Evolutionary conservation across 1,140 invertebrate genomes (phyloP).

Genomic region (Bactericera cockerelli): DNA sequence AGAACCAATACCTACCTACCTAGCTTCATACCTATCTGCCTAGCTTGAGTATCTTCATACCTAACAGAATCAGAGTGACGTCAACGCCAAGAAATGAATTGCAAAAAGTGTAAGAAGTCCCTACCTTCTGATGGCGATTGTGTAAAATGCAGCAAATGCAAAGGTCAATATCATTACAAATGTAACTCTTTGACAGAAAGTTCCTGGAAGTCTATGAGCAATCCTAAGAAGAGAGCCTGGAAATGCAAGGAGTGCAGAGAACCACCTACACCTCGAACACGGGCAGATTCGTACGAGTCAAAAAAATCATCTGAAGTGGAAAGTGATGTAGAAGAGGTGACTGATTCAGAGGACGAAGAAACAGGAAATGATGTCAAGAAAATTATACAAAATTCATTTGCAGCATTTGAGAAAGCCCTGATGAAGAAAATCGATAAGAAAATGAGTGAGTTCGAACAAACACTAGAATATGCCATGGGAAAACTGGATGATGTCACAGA

Average conservation of each 20-base stretch:
- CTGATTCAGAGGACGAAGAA: no score
- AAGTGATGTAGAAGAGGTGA: no score
- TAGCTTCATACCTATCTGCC: not conserved
- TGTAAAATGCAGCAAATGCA: not conserved
- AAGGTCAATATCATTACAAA: not conserved
- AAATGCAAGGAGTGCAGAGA: not conserved
- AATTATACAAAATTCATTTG: not conserved
- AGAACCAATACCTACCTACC: not conserved
- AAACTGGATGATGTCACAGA: not conserved
- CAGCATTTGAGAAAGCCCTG: not conserved
- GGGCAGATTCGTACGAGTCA: not conserved
- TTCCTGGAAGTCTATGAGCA: not conserved
- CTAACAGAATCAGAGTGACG: not conserved
- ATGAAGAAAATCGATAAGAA: not conserved
- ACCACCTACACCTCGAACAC: not conserved
- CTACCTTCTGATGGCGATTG: no score
- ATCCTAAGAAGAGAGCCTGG: not conserved
- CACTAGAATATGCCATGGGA: not conserved
- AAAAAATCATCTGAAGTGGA: no score
- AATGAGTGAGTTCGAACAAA: not conserved
- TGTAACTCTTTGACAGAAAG: not conserved
- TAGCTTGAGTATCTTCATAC: no score
- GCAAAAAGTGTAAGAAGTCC: no score
- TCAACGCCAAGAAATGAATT: no score
- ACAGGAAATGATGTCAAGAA: not conserved